Base-by-base conservation (phyloP, 2,113 vertebrate species). In the Poecilia latipinna region DNA sequence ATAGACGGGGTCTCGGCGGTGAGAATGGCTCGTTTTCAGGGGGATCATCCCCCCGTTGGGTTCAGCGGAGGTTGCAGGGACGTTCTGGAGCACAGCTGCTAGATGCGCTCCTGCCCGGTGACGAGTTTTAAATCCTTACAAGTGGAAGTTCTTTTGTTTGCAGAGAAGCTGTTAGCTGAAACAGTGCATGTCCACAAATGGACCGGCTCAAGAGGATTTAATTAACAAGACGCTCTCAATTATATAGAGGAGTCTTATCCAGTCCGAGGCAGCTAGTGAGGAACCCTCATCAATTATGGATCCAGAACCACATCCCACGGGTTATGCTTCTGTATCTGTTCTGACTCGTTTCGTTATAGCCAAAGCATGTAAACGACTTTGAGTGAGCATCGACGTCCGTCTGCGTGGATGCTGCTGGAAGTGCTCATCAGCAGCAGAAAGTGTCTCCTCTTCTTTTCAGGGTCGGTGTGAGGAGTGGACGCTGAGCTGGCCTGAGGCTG, bases 211-310 rank as follows among this genome's bases (percentile, higher is more conserved):
- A 72, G 81, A 82, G 75, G 61, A 81, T 78, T 68, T 74, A 39
- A 85, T 85, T 78, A 82, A 78, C 77, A 82, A 84, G 77, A 77
- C 60, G 12, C 48, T 87, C 72, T 78, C 69, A 86, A 87, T 88
- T 80, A 84, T 78, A 86, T 68, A 57, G 73, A 84, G 78, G 37
- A 75, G 48, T 75, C 83, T 79, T 68, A 72, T 80, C 74, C 74
- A 79, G 79, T 92, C 83, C 74, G 70, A 13, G 85, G 82, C 72
- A 74, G 85, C 79, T 88, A 81, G 83, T 64, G 70, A 51, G 76
- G 61, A 82, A 82, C 81, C 68, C 69, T 74, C 87, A 87, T 87
- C 80, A 80, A 75, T 86, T 86, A 83, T 83, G 68, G 75, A 78
- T 65, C 78, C 83, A 70, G 39, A 83, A 66, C 66, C 71, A 35